These are phyloP conservation scores for Erebia ligea DNA, from an alignment of 2,888 invertebrate species.

Conservation along the genomic window DNA sequence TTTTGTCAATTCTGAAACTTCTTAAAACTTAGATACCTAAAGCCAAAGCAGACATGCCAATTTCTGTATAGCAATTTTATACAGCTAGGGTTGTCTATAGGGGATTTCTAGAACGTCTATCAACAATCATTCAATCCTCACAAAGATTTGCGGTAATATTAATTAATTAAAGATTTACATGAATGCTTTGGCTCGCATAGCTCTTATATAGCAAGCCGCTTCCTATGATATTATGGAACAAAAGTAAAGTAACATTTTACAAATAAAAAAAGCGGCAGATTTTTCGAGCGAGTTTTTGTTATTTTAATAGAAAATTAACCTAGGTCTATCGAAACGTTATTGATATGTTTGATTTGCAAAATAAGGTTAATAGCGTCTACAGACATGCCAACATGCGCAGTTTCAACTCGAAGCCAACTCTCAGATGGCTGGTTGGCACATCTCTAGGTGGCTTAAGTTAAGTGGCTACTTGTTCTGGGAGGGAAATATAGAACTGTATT, in stretches of 20 bases:
- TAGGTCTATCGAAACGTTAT: conserved; percentile 53
- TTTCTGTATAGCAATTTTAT: neutral
- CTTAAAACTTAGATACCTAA: conserved; percentile 11
- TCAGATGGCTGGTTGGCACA: neutral
- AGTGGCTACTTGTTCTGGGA: conserved; percentile 45
- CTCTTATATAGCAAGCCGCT: conserved; percentile 18
- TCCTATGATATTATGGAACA: conserved; percentile 66
- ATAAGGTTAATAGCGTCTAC: conserved; percentile 33
- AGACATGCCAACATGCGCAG: neutral
- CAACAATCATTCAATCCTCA: no score
- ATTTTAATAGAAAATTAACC: conserved; percentile 40
- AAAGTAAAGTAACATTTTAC: conserved; percentile 67
- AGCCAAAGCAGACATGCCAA: conserved; percentile 21
- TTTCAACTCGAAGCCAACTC: neutral
- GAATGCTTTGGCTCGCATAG: neutral
- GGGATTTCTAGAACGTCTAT: neutral
- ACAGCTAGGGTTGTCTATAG: neutral
- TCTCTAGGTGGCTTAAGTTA: conserved; percentile 21
- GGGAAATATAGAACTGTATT: conserved; percentile 45
- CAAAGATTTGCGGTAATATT: neutral
- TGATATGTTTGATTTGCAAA: conserved; percentile 59
- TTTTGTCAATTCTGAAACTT: conserved; percentile 15
- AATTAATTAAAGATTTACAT: conserved; percentile 8
- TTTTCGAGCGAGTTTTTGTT: conserved; percentile 41
- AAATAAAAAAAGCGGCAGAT: conserved; percentile 49